Percentiles rank a stretch among this genome's conserved stretches.
Conservation (phyloP, 1,140 invertebrate species). For the Musca domestica region DNA sequence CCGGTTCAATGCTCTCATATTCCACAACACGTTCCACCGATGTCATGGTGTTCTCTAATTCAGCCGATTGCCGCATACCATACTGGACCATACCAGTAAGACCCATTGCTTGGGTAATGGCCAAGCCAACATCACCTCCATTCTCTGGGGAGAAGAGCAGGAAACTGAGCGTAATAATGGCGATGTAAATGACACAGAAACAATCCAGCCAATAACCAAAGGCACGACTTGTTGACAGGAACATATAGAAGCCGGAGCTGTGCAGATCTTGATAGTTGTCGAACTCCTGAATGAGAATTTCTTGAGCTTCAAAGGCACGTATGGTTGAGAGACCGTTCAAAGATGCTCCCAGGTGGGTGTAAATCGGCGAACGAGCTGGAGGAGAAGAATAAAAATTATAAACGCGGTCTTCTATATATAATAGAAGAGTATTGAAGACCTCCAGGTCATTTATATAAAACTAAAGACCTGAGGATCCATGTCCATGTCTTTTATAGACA, state of each 20-base stretch:
- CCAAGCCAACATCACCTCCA: conserved; percentile 74
- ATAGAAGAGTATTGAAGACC: no score
- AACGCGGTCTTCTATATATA: no score
- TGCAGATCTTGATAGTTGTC: conserved; percentile 65
- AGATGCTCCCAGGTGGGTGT: conserved; percentile 83
- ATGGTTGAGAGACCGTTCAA: conserved; percentile 88
- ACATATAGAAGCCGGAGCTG: conserved; percentile 72
- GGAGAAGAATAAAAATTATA: no score
- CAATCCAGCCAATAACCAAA: conserved; percentile 77
- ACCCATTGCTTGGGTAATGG: conserved; percentile 78
- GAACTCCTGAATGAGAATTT: conserved; percentile 71
- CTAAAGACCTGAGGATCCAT: no score
- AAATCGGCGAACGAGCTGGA: conserved; percentile 75
- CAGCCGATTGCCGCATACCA: conserved; percentile 63
- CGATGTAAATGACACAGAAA: conserved; percentile 69
- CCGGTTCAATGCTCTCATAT: conserved; percentile 69
- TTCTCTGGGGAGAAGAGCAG: conserved; percentile 57
- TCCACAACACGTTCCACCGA: conserved; percentile 79
- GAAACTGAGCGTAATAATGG: conserved; percentile 65
- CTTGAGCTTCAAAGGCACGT: conserved; percentile 76
- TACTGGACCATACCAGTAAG: conserved; percentile 70
- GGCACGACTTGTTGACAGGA: conserved; percentile 76
- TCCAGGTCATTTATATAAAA: no score
- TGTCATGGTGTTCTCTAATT: conserved; percentile 72
- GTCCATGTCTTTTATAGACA: no score